phyloP scores from a whole-genome alignment of 2,888 invertebrate genomes.

The Halictus ligatus region DNA sequence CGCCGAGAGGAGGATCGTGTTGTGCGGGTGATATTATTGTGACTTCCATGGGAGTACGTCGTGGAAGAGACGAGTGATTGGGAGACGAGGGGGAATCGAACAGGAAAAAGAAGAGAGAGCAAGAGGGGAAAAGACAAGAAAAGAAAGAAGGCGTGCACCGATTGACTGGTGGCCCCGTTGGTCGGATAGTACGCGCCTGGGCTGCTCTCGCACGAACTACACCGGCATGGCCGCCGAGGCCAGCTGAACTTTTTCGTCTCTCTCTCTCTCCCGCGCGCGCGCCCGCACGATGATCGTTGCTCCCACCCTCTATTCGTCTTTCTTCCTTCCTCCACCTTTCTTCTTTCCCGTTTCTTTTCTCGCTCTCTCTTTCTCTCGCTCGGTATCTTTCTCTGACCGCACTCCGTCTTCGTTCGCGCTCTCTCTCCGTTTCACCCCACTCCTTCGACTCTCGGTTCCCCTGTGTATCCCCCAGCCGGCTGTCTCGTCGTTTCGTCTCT shows the following conservation, averaged over 20 bases:
- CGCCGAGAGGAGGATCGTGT: constrained; percentile 17
- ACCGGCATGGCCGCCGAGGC: constrained; percentile 83
- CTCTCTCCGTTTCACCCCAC: neutral
- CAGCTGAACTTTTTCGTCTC: constrained; percentile 79
- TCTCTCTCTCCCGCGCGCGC: constrained; percentile 45
- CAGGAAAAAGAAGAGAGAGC: constrained; percentile 15
- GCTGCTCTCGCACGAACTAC: constrained; percentile 69
- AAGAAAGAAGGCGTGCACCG: constrained; percentile 46
- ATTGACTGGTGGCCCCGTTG: constrained; percentile 62
- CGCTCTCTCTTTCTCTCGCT: constrained; percentile 21
- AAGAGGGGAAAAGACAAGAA: constrained; percentile 46
- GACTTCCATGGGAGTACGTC: constrained; percentile 31
- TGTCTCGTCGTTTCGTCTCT: constrained; percentile 51
- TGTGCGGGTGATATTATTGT: constrained; percentile 35
- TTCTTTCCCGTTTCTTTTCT: constrained; percentile 25
- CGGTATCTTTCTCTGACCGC: neutral
- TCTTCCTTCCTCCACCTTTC: constrained; percentile 24
- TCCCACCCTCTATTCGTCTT: constrained; percentile 47
- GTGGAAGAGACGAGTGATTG: constrained; percentile 20
- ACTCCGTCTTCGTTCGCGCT: too few species aligned
- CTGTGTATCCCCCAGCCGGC: constrained; percentile 3
- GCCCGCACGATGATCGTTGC: constrained; percentile 34
- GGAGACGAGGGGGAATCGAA: neutral
- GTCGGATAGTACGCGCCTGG: constrained; percentile 68
- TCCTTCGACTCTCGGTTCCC: constrained; percentile 3